phyloP scores from a whole-genome alignment of 64 coral and sea anemone genomes.

The Orbicella faveolata region DNA sequence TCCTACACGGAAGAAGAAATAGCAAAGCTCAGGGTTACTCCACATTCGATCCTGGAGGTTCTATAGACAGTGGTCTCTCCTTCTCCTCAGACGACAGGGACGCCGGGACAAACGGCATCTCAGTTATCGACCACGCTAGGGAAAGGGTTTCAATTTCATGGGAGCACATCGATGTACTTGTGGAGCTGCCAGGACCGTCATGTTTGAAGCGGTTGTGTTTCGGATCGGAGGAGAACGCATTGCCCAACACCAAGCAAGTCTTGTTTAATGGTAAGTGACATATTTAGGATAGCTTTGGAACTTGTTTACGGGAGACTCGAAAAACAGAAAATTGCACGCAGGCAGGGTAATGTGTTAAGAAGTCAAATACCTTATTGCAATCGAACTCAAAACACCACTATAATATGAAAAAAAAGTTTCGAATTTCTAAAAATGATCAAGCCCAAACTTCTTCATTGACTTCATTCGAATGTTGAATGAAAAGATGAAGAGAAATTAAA shows the following conservation, averaged over 20 bases:
- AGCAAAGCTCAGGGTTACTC: constrained; percentile 5
- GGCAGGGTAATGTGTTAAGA: too few species aligned
- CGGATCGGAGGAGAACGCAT: neutral
- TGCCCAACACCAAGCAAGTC: constrained; percentile 16
- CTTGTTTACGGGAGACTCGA: neutral
- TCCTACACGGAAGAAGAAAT: neutral
- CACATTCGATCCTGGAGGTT: constrained; percentile 21
- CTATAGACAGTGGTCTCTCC: neutral
- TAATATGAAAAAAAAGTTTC: too few species aligned
- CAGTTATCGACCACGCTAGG: neutral
- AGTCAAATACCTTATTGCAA: too few species aligned
- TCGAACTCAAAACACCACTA: too few species aligned
- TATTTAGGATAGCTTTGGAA: neutral
- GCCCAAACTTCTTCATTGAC: too few species aligned
- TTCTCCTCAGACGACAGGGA: neutral
- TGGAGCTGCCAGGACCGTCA: neutral
- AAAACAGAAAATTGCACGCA: neutral
- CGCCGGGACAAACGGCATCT: neutral
- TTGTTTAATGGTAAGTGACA: constrained; percentile 16
- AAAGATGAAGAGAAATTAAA: too few species aligned
- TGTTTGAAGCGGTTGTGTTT: constrained; percentile 25
- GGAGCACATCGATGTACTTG: constrained; percentile 29
- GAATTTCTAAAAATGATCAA: too few species aligned
- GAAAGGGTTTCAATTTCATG: constrained; percentile 25
- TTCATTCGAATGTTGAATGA: too few species aligned